These are phyloP conservation scores for Chymomyza fuscimana DNA, from an alignment of 2,888 invertebrate genomes.

Conservation along the genomic window DNA sequence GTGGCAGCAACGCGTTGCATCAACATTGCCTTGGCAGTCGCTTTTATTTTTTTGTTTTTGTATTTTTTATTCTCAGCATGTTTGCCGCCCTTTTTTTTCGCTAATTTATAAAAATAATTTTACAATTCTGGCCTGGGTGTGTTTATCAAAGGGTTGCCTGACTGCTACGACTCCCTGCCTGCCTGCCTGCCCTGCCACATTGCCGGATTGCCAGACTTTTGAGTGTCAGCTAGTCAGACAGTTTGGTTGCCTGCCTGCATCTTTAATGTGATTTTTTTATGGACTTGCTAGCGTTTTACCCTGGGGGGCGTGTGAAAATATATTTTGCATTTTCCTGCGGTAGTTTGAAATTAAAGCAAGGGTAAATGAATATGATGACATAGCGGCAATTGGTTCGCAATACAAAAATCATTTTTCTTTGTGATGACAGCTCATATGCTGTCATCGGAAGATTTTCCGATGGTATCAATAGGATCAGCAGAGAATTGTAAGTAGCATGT, in stretches of 20 bases:
- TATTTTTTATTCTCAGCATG: conserved; percentile 2
- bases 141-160: conserved; percentile 2
- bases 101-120: conserved; percentile 75
- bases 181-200: background rate
- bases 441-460: background rate
- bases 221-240: background rate
- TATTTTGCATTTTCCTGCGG: conserved; percentile 2
- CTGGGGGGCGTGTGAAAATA: conserved; percentile 35
- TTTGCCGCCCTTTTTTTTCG: conserved; percentile 47
- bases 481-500: no score
- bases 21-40: conserved; percentile 20
- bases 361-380: background rate
- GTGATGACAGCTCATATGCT: background rate
- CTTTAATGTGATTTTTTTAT: conserved; percentile 39
- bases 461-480: background rate
- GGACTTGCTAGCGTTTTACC: background rate
- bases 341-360: background rate
- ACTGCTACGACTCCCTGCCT: background rate
- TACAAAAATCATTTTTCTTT: background rate
- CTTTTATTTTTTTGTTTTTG: conserved; percentile 16
- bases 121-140: conserved; percentile 20
- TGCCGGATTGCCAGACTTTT: background rate
- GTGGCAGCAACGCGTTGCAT: conserved; percentile 12
- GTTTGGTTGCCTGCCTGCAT: conserved; percentile 7
- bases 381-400: background rate